phyloP scores from a whole-genome alignment of 2,797 vertebrate species.

The Neostethus bicornis region DNA sequence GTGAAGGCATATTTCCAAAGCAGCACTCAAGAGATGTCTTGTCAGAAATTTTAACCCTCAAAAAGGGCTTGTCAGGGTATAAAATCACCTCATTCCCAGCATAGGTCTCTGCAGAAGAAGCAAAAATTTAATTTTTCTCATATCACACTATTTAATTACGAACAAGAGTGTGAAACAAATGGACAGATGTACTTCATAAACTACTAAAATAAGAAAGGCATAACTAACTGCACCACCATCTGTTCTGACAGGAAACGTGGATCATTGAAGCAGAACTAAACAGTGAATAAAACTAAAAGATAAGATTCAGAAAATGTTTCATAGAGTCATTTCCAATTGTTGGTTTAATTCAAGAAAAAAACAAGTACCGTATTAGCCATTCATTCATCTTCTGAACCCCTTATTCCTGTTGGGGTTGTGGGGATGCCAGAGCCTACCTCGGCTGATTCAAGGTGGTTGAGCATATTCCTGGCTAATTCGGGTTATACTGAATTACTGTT shows the following conservation, averaged over 20 bases:
- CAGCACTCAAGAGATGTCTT: constrained; percentile 53
- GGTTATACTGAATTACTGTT: too few relatives aligned
- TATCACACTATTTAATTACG: background rate
- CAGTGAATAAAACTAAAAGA: constrained; percentile 17
- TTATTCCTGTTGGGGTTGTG: too few relatives aligned
- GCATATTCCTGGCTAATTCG: too few relatives aligned
- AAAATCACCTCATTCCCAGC: constrained; percentile 5
- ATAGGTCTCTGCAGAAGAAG: constrained; percentile 48
- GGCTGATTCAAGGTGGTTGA: too few relatives aligned
- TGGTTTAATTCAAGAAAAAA: background rate
- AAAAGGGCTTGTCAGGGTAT: constrained; percentile 46
- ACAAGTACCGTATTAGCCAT: background rate
- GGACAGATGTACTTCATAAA: background rate
- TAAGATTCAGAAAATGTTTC: background rate
- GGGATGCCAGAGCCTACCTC: too few relatives aligned
- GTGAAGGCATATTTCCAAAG: fast-evolving
- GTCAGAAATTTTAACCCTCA: background rate
- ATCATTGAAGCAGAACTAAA: constrained; percentile 71
- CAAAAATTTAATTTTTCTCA: background rate
- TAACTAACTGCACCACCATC: constrained; percentile 36
- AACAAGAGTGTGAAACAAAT: background rate
- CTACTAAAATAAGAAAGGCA: constrained; percentile 1
- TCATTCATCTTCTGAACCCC: too few relatives aligned
- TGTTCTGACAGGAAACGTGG: constrained; percentile 68
- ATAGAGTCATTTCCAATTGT: background rate